phyloP scores from a whole-genome alignment of 2,113 vertebrate species.

The Chloroceryle aenea region DNA sequence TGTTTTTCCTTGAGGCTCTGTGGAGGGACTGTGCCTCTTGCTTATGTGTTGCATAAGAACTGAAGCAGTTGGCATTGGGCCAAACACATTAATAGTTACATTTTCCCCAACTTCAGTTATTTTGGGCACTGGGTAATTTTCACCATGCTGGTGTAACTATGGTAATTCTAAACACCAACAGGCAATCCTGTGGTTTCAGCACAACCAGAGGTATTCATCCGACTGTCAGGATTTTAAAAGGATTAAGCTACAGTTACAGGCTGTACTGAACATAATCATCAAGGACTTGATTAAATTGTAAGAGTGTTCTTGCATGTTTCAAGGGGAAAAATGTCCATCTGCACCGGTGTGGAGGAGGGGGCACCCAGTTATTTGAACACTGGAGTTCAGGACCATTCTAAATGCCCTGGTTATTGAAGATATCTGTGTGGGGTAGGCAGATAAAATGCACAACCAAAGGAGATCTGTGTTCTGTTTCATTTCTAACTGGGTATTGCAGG shows the following conservation, averaged over 20 bases:
- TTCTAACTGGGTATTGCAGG: neutral
- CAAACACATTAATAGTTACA: neutral
- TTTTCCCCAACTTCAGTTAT: neutral
- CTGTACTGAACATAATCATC: neutral
- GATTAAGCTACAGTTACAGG: neutral
- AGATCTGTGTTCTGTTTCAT: neutral
- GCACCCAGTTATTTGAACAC: neutral
- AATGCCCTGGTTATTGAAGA: neutral
- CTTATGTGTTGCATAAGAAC: neutral
- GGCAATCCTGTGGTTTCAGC: neutral
- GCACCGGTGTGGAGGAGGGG: neutral
- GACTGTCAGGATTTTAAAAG: neutral
- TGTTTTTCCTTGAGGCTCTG: neutral
- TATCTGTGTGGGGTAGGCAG: rapidly evolving
- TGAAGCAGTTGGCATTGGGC: neutral
- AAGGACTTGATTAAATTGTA: neutral
- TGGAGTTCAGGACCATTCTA: neutral
- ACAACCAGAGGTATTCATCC: neutral
- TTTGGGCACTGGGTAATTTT: neutral
- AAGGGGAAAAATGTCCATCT: neutral
- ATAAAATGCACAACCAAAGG: neutral
- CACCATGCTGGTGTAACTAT: neutral
- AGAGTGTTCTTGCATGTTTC: neutral
- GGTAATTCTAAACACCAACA: neutral
- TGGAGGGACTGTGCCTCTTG: neutral